Base-by-base conservation (phyloP, 1,140 invertebrate genomes). In the Conus ventricosus region DNA sequence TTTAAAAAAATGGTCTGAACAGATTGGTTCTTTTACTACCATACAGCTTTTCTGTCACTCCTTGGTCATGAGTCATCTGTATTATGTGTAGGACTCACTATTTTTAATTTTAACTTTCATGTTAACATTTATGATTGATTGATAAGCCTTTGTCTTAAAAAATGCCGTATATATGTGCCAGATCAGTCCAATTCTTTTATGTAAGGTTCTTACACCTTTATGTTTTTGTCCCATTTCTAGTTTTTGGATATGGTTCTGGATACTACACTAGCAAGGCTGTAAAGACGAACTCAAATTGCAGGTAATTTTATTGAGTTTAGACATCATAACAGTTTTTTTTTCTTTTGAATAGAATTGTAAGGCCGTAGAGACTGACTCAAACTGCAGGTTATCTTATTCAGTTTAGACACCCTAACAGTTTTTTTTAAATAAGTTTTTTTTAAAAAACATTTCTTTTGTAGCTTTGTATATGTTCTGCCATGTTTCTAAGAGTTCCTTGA, bases 171-270 rank as follows among this genome's bases (percentile, higher is more conserved):
- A 39, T 39, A 39, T 39, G 39, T 39, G 39, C 39, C 39, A 39
- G 39, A 39, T 39, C 39, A 39, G 39, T 39, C 39, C 39, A 39
- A 39, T 39, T 39, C 39, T 39, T 39, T 39, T 39, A 39, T 39
- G 39, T 39, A 39, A 39, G 3, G 39, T 39, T 39, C 39, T 39
- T 39, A 39, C 39, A 3, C 57, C 57, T 60, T 60, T 60, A 11
- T 60, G 1, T 15, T 15, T 88, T 87, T 88, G 15, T 91, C 87
- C 87, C 71, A 84, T 88, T 93, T 94, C 81, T 92, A 94, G 93
- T 94, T 94, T 90, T 88, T 94, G 71, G 92, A 94, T 89, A 94
- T 94, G 93, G 94, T 94, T 54, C 88, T 94, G 80, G 94, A 94
- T 84, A 94, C 91, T 76, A 94, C 93, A 84, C 85, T 94, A 81